phyloP scores from a whole-genome alignment of 2,113 vertebrate species.

The Saccopteryx leptura region DNA sequence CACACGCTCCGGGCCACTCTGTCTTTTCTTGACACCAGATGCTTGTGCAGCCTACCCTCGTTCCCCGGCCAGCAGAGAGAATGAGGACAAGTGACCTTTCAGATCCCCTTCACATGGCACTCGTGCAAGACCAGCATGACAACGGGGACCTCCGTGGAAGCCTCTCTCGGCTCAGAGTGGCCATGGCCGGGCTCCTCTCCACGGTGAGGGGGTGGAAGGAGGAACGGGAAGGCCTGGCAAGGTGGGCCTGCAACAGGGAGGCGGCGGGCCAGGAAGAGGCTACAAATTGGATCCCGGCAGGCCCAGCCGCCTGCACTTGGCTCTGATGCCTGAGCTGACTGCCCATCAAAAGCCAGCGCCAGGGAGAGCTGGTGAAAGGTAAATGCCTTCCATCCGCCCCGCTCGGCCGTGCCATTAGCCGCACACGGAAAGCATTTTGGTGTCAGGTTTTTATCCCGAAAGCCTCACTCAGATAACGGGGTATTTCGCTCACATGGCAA shows the following conservation, averaged over 20 bases:
- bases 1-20: neutral
- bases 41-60: neutral
- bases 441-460: constrained; percentile 70
- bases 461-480: constrained; percentile 49
- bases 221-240: neutral
- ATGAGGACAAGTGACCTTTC: neutral
- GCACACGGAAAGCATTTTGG: constrained; percentile 75
- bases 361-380: constrained; percentile 45
- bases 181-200: accelerated
- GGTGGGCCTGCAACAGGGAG: neutral
- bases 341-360: constrained; percentile 20
- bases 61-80: neutral
- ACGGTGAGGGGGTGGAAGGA: neutral
- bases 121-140: neutral
- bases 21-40: constrained; percentile 1
- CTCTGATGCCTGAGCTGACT: constrained; percentile 2
- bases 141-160: neutral
- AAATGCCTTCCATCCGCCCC: constrained; percentile 76
- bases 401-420: neutral
- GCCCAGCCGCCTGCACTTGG: neutral
- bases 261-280: neutral
- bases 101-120: neutral
- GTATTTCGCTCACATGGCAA: constrained; percentile 30
- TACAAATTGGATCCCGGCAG: neutral
- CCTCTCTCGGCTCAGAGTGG: accelerated